Conservation (phyloP, 2,797 vertebrate genomes). For the Molossus alvarezi region DNA sequence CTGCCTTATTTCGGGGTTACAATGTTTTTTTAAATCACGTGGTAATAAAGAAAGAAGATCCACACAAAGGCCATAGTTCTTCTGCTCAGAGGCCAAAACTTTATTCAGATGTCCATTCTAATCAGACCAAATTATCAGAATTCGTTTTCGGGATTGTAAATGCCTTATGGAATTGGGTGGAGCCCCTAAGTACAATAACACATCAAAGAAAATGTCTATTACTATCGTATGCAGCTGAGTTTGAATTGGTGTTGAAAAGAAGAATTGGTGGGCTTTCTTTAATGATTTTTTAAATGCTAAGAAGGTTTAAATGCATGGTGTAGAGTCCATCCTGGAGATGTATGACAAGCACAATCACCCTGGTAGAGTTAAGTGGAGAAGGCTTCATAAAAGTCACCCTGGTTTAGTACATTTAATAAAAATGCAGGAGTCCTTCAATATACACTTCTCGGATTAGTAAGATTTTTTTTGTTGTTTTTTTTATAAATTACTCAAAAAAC, state of each 20-base stretch:
- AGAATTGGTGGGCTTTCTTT: neutral
- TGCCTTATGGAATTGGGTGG: neutral
- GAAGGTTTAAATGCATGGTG: neutral
- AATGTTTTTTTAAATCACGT: neutral
- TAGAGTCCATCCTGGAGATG: neutral
- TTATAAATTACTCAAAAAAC: conserved; percentile 39
- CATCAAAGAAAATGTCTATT: neutral
- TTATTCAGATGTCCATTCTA: neutral
- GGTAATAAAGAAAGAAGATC: neutral
- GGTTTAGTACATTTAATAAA: neutral
- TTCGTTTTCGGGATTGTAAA: neutral
- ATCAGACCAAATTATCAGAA: neutral
- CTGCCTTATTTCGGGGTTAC: neutral
- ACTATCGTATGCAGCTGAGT: neutral
- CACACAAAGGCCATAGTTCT: neutral
- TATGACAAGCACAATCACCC: neutral
- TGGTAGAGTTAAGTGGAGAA: neutral
- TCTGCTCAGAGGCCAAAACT: conserved; percentile 32
- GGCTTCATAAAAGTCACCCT: neutral
- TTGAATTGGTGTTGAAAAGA: neutral
- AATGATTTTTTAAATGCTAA: neutral
- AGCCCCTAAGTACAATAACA: neutral
- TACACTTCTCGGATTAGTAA: neutral
- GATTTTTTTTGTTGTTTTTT: too few relatives aligned
- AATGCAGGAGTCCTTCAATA: neutral